A percentile compares a stretch with the other conserved stretches of the same genome.
Evolutionary conservation across 2,797 vertebrate genomes (phyloP).

Genomic region (Myotis daubentonii): DNA sequence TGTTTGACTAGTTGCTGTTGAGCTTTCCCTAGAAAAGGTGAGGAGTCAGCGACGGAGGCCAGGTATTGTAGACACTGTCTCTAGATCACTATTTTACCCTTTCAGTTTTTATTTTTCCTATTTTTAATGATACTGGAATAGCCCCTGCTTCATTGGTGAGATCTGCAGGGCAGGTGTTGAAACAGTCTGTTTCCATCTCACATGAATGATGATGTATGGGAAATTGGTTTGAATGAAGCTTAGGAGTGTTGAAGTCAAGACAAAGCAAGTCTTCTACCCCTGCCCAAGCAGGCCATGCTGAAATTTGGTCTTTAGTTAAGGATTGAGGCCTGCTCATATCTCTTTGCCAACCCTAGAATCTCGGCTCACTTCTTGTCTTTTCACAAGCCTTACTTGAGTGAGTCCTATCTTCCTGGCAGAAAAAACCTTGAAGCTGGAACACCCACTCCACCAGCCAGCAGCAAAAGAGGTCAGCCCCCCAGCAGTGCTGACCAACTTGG

Average conservation of each 20-base stretch:
- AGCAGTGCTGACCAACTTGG: slow-evolving; percentile 61
- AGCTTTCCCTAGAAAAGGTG: neutral
- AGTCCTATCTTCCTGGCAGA: slow-evolving; percentile 31
- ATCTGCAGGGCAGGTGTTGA: neutral
- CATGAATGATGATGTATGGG: neutral
- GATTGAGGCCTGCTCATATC: neutral
- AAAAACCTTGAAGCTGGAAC: slow-evolving; percentile 7
- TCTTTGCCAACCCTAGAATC: neutral
- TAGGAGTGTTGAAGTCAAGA: neutral
- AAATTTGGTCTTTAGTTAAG: neutral
- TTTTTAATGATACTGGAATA: neutral
- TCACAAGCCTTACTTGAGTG: neutral
- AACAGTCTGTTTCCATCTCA: neutral
- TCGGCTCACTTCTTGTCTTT: neutral
- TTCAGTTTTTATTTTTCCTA: neutral
- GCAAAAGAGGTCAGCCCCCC: slow-evolving; percentile 59
- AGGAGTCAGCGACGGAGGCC: neutral
- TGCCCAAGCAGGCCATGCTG: neutral
- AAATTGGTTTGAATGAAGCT: neutral
- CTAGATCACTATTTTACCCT: neutral
- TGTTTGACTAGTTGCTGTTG: neutral
- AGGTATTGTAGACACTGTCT: neutral
- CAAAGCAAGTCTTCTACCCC: neutral
- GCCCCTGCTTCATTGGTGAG: neutral
- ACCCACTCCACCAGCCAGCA: slow-evolving; percentile 47